These are phyloP conservation scores for Dendroctonus ponderosae DNA, from an alignment of 1,140 invertebrate genomes.

Conservation along the genomic window DNA sequence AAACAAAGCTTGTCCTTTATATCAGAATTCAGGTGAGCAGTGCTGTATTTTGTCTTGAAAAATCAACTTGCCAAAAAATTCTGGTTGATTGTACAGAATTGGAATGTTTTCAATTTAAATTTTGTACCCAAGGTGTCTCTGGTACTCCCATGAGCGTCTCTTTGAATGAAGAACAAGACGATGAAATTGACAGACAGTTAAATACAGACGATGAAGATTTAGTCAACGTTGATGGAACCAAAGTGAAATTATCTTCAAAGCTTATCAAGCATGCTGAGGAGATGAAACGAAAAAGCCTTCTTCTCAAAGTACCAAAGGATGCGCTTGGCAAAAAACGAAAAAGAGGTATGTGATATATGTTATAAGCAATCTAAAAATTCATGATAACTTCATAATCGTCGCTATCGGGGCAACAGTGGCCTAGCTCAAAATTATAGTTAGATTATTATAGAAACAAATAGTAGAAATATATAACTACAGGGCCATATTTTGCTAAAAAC, in stretches of 20 bases:
- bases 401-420: too few relatives aligned
- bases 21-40: constrained; percentile 63
- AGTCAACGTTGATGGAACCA: constrained; percentile 89
- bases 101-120: neutral
- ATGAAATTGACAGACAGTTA: constrained; percentile 74
- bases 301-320: constrained; percentile 84
- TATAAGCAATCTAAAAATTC: too few relatives aligned
- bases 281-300: constrained; percentile 71
- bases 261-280: constrained; percentile 80
- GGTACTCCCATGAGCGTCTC: constrained; percentile 70
- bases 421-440: too few relatives aligned
- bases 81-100: neutral
- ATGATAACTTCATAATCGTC: too few relatives aligned
- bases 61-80: neutral
- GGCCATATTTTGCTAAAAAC: too few relatives aligned
- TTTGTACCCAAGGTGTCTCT: constrained; percentile 17
- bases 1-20: constrained; percentile 94
- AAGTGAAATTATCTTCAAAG: constrained; percentile 80
- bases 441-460: too few relatives aligned
- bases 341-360: constrained; percentile 49
- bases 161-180: constrained; percentile 78
- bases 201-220: constrained; percentile 80
- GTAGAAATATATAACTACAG: too few relatives aligned
- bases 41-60: neutral
- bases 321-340: constrained; percentile 66